phyloP scores from a whole-genome alignment of 2,113 vertebrate species.

The Asarcornis scutulata region DNA sequence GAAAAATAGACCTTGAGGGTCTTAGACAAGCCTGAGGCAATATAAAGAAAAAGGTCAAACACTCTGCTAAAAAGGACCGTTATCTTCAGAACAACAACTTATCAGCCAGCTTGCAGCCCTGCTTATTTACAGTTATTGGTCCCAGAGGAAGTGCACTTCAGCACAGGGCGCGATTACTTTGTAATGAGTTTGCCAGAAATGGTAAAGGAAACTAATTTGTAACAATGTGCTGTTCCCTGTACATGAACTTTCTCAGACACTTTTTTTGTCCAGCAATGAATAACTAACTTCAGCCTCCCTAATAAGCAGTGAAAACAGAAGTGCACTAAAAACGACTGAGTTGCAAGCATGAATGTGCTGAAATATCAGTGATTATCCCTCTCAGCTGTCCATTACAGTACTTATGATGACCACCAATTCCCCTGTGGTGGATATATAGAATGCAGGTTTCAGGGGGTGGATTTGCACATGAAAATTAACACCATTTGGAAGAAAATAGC shows the following conservation, averaged over 20 bases:
- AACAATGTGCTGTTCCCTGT: conserved; percentile 73
- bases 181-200: conserved; percentile 90
- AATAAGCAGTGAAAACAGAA: conserved; percentile 71
- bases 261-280: conserved; percentile 56
- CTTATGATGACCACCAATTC: conserved; percentile 65
- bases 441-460: conserved; percentile 70
- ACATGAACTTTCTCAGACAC: conserved; percentile 72
- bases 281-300: conserved; percentile 57
- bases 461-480: conserved; percentile 71
- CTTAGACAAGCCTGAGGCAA: conserved; percentile 86
- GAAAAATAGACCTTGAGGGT: conserved; percentile 86
- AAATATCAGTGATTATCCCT: conserved; percentile 77
- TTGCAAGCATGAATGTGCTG: conserved; percentile 74
- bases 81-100: conserved; percentile 90
- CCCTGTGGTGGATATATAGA: conserved; percentile 42
- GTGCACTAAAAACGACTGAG: conserved; percentile 67
- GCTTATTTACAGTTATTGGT: conserved; percentile 94
- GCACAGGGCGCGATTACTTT: conserved; percentile 85
- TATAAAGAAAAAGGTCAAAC: conserved; percentile 92
- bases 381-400: conserved; percentile 68
- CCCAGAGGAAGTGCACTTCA: conserved; percentile 88
- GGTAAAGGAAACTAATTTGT: conserved; percentile 79
- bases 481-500: conserved; percentile 70
- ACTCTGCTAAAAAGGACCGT: conserved; percentile 86
- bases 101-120: conserved; percentile 85